These are phyloP conservation scores for Butastur rufipennis DNA, from an alignment of 2,113 vertebrate genomes.

Conservation along the genomic window DNA sequence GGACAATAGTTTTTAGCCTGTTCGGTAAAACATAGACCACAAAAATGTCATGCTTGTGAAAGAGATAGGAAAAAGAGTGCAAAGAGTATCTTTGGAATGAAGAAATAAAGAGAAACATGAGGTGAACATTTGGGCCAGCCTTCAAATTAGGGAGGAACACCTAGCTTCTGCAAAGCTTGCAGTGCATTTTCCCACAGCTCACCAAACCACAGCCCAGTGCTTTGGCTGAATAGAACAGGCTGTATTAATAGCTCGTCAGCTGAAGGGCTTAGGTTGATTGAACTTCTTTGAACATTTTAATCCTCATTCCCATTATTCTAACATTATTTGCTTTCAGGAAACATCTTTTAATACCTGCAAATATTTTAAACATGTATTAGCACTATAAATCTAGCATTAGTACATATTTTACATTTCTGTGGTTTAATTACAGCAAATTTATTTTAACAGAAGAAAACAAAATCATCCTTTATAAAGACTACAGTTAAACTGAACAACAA, in stretches of 20 bases:
- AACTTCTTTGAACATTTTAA: slow-evolving; percentile 16
- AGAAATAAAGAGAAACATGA: neutral
- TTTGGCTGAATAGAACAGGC: neutral
- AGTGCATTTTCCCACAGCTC: neutral
- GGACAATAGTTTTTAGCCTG: neutral
- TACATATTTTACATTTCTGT: neutral
- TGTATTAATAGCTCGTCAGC: neutral
- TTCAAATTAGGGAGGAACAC: neutral
- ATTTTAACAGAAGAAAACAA: neutral
- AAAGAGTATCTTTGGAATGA: neutral
- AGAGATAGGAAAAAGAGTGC: neutral
- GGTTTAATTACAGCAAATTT: neutral
- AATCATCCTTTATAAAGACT: neutral
- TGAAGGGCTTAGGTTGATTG: neutral
- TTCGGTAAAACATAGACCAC: neutral
- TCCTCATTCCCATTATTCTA: neutral
- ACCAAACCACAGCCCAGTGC: neutral
- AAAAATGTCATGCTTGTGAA: neutral
- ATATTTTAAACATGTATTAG: neutral
- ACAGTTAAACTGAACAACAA: neutral
- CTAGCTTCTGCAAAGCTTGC: neutral
- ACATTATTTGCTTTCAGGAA: neutral
- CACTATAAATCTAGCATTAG: neutral
- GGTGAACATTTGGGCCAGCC: neutral
- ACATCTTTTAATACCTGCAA: neutral